Conservation (phyloP, 2,113 vertebrate species). For the Xiphophorus maculatus region DNA sequence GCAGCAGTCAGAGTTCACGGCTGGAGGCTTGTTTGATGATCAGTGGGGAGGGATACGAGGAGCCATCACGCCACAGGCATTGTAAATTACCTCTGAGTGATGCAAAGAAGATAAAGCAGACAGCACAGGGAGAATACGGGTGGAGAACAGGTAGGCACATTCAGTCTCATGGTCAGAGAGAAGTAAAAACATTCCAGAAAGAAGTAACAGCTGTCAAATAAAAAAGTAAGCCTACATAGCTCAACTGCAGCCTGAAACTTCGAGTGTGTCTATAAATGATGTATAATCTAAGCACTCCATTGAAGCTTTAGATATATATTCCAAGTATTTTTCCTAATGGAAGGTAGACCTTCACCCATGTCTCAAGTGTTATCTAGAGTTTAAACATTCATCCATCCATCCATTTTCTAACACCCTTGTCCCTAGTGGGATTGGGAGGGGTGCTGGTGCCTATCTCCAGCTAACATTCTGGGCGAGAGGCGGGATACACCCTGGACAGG, state of each 20-base stretch:
- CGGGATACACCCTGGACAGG: no score
- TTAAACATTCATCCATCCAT: no score
- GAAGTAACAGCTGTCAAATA: slow-evolving; percentile 49
- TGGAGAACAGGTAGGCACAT: slow-evolving; percentile 13
- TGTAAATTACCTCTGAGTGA: slow-evolving; percentile 66
- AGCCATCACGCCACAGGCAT: slow-evolving; percentile 56
- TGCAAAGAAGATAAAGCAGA: slow-evolving; percentile 50
- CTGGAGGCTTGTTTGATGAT: slow-evolving; percentile 66
- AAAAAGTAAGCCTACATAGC: slow-evolving; percentile 26
- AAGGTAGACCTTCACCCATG: no score
- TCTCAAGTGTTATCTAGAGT: no score
- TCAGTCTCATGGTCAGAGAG: slow-evolving; percentile 29
- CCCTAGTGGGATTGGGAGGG: no score
- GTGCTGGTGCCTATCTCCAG: no score
- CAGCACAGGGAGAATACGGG: slow-evolving; percentile 7
- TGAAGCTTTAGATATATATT: no score
- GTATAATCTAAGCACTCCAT: no score
- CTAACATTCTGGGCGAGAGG: no score
- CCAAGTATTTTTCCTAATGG: no score
- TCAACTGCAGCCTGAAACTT: slow-evolving; percentile 7
- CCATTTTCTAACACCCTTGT: no score
- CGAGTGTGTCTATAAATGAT: background rate
- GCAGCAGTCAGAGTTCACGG: slow-evolving; percentile 57
- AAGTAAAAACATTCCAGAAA: slow-evolving; percentile 23
- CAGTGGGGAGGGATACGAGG: slow-evolving; percentile 56